Evolutionary conservation across 1,140 invertebrate species (phyloP).

Genomic region (Amyelois transitella): DNA sequence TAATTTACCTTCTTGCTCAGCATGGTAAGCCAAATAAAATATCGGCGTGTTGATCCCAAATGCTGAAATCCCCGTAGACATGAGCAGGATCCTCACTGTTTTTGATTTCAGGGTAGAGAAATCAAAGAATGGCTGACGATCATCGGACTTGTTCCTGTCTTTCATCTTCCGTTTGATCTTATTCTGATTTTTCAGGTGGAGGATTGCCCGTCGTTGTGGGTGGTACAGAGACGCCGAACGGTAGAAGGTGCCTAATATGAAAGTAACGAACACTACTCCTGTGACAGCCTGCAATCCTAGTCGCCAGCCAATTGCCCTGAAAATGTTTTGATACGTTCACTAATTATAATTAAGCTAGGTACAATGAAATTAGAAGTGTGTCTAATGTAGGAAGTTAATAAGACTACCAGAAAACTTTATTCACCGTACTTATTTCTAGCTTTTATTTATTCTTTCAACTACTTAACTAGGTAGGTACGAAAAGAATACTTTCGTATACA

Average conservation of each 20-base stretch:
- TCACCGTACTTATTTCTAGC: too few species aligned
- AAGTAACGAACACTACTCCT: slow-evolving; percentile 87
- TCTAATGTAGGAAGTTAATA: too few species aligned
- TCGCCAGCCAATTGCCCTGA: slow-evolving; percentile 90
- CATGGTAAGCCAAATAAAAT: slow-evolving; percentile 88
- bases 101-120: slow-evolving; percentile 88
- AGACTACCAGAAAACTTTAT: too few species aligned
- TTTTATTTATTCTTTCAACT: too few species aligned
- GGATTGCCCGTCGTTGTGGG: slow-evolving; percentile 89
- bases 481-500: too few species aligned
- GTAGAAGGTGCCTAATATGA: slow-evolving; percentile 91
- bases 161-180: slow-evolving; percentile 85
- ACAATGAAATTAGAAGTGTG: too few species aligned
- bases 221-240: slow-evolving; percentile 92
- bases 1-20: slow-evolving; percentile 79
- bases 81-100: slow-evolving; percentile 87
- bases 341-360: too few species aligned
- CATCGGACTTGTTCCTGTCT: slow-evolving; percentile 83
- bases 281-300: slow-evolving; percentile 90
- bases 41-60: slow-evolving; percentile 92
- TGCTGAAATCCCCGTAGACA: slow-evolving; percentile 85
- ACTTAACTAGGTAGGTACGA: too few species aligned
- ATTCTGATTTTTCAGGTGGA: slow-evolving; percentile 91
- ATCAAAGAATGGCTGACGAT: slow-evolving; percentile 89
- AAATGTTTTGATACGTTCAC: slow-evolving; percentile 22